Conservation (phyloP, 2,113 vertebrate species). For the Pachyramphus minor region DNA sequence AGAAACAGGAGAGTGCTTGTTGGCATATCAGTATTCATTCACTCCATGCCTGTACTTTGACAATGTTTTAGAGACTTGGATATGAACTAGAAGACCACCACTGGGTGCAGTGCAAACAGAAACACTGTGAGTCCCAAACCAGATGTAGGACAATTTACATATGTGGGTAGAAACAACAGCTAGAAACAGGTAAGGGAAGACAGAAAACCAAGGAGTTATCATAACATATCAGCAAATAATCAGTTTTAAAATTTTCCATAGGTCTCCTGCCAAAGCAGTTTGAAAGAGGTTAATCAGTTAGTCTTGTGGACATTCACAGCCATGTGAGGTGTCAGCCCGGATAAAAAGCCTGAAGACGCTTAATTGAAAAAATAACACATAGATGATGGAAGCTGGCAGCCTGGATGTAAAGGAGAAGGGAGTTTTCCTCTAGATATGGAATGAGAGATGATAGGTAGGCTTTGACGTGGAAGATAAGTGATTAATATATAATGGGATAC, state of each 20-base stretch:
- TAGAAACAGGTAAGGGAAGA: neutral
- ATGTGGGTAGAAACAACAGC: neutral
- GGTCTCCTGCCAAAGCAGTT: neutral
- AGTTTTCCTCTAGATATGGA: constrained; percentile 17
- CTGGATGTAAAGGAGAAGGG: neutral
- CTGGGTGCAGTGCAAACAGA: neutral
- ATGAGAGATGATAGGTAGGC: constrained; percentile 42
- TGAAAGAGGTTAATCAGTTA: neutral
- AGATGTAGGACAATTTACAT: neutral
- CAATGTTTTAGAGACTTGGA: neutral
- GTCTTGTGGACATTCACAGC: neutral
- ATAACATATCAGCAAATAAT: neutral
- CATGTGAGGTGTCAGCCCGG: neutral
- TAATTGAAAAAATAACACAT: constrained; percentile 50
- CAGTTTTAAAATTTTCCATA: constrained; percentile 5
- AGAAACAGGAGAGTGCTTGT: neutral
- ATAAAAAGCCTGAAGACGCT: constrained; percentile 24
- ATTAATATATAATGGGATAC: constrained; percentile 54
- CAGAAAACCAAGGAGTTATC: neutral
- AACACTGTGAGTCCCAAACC: neutral
- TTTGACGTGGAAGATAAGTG: constrained; percentile 51
- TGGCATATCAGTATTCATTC: neutral
- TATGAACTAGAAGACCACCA: neutral
- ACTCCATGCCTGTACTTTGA: neutral
- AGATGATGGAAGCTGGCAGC: constrained; percentile 42